Base-by-base conservation (phyloP, 2,113 vertebrate genomes). In the Apodemus speciosus region DNA sequence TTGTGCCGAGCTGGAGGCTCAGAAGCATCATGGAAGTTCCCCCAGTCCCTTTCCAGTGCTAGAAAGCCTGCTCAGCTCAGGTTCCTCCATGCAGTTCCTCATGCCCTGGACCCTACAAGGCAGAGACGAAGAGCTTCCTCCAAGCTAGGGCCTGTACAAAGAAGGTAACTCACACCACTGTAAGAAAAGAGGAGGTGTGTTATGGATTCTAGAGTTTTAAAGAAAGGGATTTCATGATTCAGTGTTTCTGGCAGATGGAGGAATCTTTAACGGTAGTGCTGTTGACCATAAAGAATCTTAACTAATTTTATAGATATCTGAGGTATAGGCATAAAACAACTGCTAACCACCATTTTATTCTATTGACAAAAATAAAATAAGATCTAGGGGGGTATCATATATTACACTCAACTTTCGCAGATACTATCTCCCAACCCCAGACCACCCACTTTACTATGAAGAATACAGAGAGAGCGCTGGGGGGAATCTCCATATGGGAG, bases 301-400 rank as follows among this genome's bases (percentile, higher is more conserved):
- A 71, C 64, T 93, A 53, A 79, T 40, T 91, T 93, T 84, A 87
- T 60, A 75, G 58, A 30, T 90, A 69, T 85, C 75, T 94, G 69
- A 93, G 94, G 71, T 93, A 85, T 49, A 51, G 43, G 7, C 77
- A 25, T 89, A 94, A 94, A 96, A 89, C 46, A 79, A 84, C 75
- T 62, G 73, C 89, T 89, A 95, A 87, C 64, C 64, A 87, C 73
- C 79, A 69, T 77, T 92, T 83, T 69, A 53, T 94, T 89, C 75
- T 84, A 91, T 75, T 91, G 84, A 75, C 56, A 92, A 93, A 96
- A 93, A 83, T 90, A 76, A 89, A 93, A 84, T 56, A 83, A 92
- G 49, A n/a, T 38, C 64, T 73, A 32, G 21, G 8, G 69, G 21
- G 46, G 35, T 62, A 72, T 30, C 15, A 4, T 16, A 43, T 18